A percentile compares a stretch with the other conserved stretches of the same genome.
Evolutionary conservation across 2,797 vertebrate species (phyloP).

Genomic region (Babyrousa celebensis): DNA sequence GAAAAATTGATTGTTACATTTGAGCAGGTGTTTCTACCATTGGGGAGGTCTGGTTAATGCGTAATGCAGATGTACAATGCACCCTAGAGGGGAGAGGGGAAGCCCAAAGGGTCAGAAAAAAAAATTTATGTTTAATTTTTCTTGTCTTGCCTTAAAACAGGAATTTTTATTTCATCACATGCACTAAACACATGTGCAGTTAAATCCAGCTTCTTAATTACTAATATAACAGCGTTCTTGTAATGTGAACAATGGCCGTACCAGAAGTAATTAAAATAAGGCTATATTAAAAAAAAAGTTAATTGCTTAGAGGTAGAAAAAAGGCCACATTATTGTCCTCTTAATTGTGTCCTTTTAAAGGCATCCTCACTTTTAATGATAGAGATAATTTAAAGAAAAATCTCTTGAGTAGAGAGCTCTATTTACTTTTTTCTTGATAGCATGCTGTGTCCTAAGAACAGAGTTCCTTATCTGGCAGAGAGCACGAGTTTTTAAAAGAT

Average conservation of each 20-base stretch:
- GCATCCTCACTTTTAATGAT: not conserved
- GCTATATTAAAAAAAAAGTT: not conserved
- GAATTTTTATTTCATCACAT: not conserved
- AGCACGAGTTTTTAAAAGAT: slow-evolving; percentile 36
- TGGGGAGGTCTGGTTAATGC: not conserved
- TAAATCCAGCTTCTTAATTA: not conserved
- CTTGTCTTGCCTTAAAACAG: not conserved
- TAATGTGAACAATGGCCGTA: not conserved
- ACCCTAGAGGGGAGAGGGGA: not conserved
- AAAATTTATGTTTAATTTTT: not conserved
- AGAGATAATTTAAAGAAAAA: slow-evolving; percentile 4
- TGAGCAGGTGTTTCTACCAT: not conserved
- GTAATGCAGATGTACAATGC: not conserved
- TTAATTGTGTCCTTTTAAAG: not conserved
- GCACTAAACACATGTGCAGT: not conserved
- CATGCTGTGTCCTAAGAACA: not conserved
- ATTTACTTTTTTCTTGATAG: not conserved
- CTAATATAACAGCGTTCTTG: not conserved
- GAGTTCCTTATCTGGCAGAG: not conserved
- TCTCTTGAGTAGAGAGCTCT: not conserved
- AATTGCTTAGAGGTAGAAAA: not conserved
- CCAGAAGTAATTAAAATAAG: not conserved
- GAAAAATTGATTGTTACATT: not conserved
- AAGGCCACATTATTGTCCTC: not conserved
- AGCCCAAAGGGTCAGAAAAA: not conserved